Conservation (phyloP, 1,140 invertebrate genomes). For the Aplysia californica region DNA sequence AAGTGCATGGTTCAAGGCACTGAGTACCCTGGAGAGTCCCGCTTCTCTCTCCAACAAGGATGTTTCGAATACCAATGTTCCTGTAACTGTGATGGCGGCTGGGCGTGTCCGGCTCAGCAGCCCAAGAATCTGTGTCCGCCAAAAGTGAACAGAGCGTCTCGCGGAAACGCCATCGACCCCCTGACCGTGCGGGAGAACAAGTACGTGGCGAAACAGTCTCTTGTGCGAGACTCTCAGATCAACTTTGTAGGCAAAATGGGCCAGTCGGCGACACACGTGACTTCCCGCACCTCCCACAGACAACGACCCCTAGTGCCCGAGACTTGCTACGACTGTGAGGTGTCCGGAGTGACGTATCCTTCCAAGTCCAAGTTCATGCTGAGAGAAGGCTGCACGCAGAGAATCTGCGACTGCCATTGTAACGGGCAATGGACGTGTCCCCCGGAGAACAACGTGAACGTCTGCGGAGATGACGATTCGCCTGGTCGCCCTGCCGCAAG, state of each 20-base stretch:
- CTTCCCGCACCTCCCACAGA: neutral
- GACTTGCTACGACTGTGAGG: slow-evolving; percentile 28
- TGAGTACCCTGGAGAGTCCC: slow-evolving; percentile 22
- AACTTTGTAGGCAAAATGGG: slow-evolving; percentile 1
- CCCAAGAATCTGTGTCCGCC: slow-evolving; percentile 20
- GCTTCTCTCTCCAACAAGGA: slow-evolving; percentile 39
- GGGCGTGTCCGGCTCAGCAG: slow-evolving; percentile 36
- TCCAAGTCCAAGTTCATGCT: slow-evolving; percentile 28
- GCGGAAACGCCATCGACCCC: neutral
- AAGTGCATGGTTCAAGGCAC: slow-evolving; percentile 29
- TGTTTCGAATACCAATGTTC: slow-evolving; percentile 40
- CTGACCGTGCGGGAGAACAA: neutral
- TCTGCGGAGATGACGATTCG: slow-evolving; percentile 16
- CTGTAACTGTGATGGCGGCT: slow-evolving; percentile 43
- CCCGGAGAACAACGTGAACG: slow-evolving; percentile 20
- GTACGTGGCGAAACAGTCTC: neutral
- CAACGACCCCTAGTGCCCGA: too few species aligned
- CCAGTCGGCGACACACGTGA: neutral
- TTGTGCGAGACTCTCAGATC: neutral
- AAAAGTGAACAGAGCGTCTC: neutral
- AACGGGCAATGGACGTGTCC: slow-evolving; percentile 36
- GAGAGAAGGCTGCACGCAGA: slow-evolving; percentile 32
- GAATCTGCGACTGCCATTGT: slow-evolving; percentile 37
- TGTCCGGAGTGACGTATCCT: slow-evolving; percentile 27
- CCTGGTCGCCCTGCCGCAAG: slow-evolving; percentile 1